A percentile compares a stretch with the other conserved stretches of the same genome.
Conservation (phyloP, 2,797 vertebrate genomes). For the Sebastes miniatus region DNA sequence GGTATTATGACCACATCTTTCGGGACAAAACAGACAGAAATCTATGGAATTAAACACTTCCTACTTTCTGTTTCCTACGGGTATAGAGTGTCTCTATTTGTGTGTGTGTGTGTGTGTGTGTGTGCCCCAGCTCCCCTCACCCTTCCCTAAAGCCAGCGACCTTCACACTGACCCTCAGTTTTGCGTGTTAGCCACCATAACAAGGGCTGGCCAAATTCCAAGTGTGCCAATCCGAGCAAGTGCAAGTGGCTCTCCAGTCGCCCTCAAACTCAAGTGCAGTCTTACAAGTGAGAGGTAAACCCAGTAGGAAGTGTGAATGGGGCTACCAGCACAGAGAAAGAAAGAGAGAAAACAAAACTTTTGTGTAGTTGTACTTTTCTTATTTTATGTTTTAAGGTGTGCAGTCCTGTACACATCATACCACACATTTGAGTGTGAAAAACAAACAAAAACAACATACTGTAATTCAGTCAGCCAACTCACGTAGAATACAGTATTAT, state of each 20-base stretch:
- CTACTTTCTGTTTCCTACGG: slow-evolving; percentile 3
- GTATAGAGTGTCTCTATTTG: not conserved
- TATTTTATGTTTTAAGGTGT: not conserved
- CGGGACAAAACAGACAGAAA: not conserved
- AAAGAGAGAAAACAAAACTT: not conserved
- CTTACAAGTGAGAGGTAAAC: slow-evolving; percentile 5
- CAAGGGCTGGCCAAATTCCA: slow-evolving; percentile 24
- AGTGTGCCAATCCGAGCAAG: slow-evolving; percentile 1
- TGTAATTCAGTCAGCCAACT: not conserved
- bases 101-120: not conserved
- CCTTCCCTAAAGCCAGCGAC: not conserved
- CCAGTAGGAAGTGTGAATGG: not conserved
- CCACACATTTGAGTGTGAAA: not conserved
- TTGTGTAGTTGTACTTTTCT: not conserved
- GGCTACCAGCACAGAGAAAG: not conserved
- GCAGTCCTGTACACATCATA: not conserved
- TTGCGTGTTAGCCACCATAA: slow-evolving; percentile 15
- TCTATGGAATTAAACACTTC: not conserved
- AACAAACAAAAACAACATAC: not conserved
- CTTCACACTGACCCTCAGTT: slow-evolving; percentile 12
- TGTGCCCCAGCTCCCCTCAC: not conserved
- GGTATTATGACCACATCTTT: not conserved
- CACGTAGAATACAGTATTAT: not conserved
- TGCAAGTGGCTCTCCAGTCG: slow-evolving; percentile 4
- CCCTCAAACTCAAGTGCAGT: not conserved